Base-by-base conservation (phyloP, 2,797 vertebrate genomes). In the Sebastes variabilis region DNA sequence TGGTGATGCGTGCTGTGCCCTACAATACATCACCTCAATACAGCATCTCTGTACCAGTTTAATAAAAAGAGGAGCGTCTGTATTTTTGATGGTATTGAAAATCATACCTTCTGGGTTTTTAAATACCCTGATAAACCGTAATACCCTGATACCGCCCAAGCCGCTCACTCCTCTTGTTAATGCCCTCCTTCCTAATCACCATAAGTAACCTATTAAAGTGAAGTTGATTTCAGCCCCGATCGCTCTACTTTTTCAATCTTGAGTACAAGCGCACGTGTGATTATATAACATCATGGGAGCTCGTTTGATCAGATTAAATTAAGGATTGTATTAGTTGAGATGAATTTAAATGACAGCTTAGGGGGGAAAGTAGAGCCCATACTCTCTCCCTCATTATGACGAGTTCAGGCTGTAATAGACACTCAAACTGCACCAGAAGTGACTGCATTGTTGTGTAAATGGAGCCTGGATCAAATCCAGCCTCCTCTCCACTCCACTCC, bases 361-460 rank as follows among this genome's bases (percentile, higher is more conserved):
- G 72, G 52, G 71, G 55, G 66, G 81, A 72, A 42, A 42, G 52
- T 54, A 68, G 75, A 80, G 66, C 65, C 61, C n/a, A 7, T 72
- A 62, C 60, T 65, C 71, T 30, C 36, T 75, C 30, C 74, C 74
- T 89, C 84, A 76, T 85, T 68, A 72, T 75, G 77, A 72, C 27
- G 61, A 74, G 66, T 72, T 89, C 62, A 84, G 80, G 79, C 73
- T 73, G 75, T 87, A 88, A 91, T 73, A 88, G 85, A 89, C 84
- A 54, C 80, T 87, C 81, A 82, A 80, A 82, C 80, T 81, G 85
- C 77, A 80, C 20, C 87, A 92, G 87, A 89, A 83, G 85, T 79
- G 87, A 88, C 82, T 86, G 87, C 66, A 90, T 92, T 88, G 86
- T 88, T 89, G 92, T 92, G 90, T 82, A 88, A 93, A 94, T 92